Evolutionary conservation across 2,888 invertebrate species (phyloP).

Genomic region (Apamea epomidion): DNA sequence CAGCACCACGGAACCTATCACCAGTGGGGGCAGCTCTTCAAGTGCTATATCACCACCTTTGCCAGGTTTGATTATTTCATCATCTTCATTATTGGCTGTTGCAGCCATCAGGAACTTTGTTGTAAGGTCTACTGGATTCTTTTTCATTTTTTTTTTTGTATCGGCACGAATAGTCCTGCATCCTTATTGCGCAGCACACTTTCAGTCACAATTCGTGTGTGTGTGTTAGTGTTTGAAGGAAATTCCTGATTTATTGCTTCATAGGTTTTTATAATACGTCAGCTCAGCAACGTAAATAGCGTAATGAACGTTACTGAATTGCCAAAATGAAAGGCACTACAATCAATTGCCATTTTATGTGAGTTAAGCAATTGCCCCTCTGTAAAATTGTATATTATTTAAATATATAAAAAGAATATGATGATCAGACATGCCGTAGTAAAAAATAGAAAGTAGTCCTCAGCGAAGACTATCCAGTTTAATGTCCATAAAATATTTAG

Average conservation of each 20-base stretch:
- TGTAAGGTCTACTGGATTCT: not conserved
- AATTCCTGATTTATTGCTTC: not conserved
- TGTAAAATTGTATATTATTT: not conserved
- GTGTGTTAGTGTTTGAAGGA: too few relatives aligned
- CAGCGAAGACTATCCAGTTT: not conserved
- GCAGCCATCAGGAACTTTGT: not conserved
- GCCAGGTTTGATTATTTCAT: conserved; percentile 77
- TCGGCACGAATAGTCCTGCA: not conserved
- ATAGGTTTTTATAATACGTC: not conserved
- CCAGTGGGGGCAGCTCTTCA: conserved; percentile 88
- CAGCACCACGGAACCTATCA: conserved; percentile 87
- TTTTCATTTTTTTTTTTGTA: not conserved
- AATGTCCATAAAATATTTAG: conserved; percentile 10
- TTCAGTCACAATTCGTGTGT: not conserved
- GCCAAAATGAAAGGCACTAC: not conserved
- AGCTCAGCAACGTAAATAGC: not conserved
- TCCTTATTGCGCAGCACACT: too few relatives aligned
- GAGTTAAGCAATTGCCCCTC: not conserved
- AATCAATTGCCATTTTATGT: not conserved
- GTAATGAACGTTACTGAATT: not conserved
- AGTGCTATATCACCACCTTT: conserved; percentile 89
- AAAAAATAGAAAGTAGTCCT: not conserved
- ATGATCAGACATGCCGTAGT: not conserved
- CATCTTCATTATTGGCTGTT: not conserved
- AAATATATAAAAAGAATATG: not conserved